A percentile compares a stretch with the other conserved stretches of the same genome.
Conservation (phyloP, 1,140 invertebrate genomes). For the Drosophila willistoni region DNA sequence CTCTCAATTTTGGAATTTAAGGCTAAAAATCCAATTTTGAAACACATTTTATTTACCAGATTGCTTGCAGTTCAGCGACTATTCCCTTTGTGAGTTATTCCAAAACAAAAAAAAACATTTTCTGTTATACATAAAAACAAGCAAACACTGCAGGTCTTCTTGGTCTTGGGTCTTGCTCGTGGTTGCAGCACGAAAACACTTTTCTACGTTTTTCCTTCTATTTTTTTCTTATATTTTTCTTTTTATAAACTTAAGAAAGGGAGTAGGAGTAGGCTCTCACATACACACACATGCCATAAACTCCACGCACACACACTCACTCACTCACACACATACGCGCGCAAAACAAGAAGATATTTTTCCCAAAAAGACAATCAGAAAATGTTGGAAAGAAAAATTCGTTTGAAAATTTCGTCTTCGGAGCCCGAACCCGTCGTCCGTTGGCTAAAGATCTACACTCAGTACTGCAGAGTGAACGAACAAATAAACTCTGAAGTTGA, state of each 20-base stretch:
- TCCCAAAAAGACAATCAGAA: constrained; percentile 64
- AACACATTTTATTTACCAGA: constrained; percentile 40
- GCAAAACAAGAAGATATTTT: constrained; percentile 66
- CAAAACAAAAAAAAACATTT: constrained; percentile 45
- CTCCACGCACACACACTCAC: constrained; percentile 10
- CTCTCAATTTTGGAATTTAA: background rate
- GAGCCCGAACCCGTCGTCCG: constrained; percentile 49
- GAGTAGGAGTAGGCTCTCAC: constrained; percentile 38
- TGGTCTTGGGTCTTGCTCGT: constrained; percentile 36
- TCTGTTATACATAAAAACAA: constrained; percentile 76
- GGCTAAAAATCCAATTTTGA: constrained; percentile 19
- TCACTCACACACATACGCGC: constrained; percentile 20
- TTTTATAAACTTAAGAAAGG: constrained; percentile 73
- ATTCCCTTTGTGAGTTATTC: constrained; percentile 29
- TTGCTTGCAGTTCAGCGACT: constrained; percentile 24
- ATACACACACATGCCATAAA: constrained; percentile 28
- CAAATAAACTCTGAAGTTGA: constrained; percentile 20
- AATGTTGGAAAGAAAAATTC: constrained; percentile 48
- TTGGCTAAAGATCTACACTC: constrained; percentile 51
- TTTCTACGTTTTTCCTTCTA: constrained; percentile 42
- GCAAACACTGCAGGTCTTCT: constrained; percentile 49
- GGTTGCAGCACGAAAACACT: constrained; percentile 64
- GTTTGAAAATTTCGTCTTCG: constrained; percentile 20
- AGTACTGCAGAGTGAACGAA: constrained; percentile 21
- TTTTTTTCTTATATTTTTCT: constrained; percentile 41